These are phyloP conservation scores for Megaleporinus macrocephalus DNA, from an alignment of 2,113 vertebrate genomes.

Conservation along the genomic window DNA sequence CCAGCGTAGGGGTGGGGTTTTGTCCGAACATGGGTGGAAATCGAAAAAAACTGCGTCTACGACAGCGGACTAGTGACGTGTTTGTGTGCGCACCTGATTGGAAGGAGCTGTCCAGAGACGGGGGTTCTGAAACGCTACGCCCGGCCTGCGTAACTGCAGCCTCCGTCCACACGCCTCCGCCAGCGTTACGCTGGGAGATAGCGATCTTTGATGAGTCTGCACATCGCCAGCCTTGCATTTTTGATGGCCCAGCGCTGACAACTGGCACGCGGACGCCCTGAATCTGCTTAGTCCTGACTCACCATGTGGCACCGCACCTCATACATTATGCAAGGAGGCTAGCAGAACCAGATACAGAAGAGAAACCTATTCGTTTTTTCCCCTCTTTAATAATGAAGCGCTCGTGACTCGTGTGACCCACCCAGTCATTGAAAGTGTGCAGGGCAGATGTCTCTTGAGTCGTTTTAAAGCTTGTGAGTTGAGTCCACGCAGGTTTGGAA, in stretches of 20 bases:
- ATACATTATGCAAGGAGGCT: conserved; percentile 72
- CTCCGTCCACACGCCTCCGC: neutral
- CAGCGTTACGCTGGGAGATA: neutral
- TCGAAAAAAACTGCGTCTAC: neutral
- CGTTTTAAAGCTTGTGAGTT: neutral
- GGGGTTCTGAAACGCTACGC: conserved; percentile 75
- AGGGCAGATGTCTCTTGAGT: neutral
- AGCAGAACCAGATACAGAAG: conserved; percentile 46
- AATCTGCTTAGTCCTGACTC: neutral
- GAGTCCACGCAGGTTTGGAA: neutral
- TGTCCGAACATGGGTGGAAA: neutral
- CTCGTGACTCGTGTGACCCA: conserved; percentile 7
- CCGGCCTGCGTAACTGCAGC: conserved; percentile 49
- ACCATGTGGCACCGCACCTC: conserved; percentile 48
- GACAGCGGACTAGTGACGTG: conserved; percentile 38
- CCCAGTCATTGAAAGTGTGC: neutral
- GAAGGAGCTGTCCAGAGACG: conserved; percentile 75
- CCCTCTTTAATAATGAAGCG: conserved; percentile 70
- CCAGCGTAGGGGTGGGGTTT: neutral
- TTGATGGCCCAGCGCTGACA: conserved; percentile 5
- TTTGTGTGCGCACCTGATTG: conserved; percentile 69
- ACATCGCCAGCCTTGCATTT: neutral
- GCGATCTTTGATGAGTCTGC: neutral
- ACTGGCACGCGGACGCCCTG: neutral
- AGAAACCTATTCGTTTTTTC: conserved; percentile 71